Evolutionary conservation across 2,888 invertebrate species (phyloP).

Genomic region (Nomada fabriciana): DNA sequence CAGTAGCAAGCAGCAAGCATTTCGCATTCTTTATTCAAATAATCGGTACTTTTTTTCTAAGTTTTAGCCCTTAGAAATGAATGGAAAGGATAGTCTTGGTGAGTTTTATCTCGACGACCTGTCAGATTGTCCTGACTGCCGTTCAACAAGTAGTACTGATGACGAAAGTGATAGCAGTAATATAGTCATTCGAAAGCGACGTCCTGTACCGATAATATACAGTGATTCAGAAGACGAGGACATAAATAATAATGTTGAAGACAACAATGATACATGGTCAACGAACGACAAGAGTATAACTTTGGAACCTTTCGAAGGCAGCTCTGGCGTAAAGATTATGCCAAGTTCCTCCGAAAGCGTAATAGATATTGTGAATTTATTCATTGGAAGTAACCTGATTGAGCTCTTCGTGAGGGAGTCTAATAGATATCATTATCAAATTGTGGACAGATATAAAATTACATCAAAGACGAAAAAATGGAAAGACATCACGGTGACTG

Average conservation of each 20-base stretch:
- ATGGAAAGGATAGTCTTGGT: background rate
- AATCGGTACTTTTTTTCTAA: no score
- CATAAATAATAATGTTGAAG: slow-evolving; percentile 38
- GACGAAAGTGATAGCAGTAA: slow-evolving; percentile 1
- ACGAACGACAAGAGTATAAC: slow-evolving; percentile 51
- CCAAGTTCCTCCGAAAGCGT: slow-evolving; percentile 33
- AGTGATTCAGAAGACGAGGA: slow-evolving; percentile 48
- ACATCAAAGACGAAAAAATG: slow-evolving; percentile 48
- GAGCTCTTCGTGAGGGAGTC: slow-evolving; percentile 52
- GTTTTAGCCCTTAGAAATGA: no score
- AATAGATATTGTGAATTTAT: slow-evolving; percentile 43
- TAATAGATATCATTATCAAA: slow-evolving; percentile 60
- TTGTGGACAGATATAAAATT: slow-evolving; percentile 47
- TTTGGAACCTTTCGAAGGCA: slow-evolving; percentile 58
- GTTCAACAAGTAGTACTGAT: background rate
- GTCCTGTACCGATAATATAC: slow-evolving; percentile 18
- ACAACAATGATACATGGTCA: slow-evolving; percentile 46
- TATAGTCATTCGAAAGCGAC: background rate
- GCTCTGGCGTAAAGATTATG: slow-evolving; percentile 45
- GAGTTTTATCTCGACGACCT: background rate
- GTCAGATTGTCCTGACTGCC: background rate
- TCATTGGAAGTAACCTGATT: slow-evolving; percentile 59
- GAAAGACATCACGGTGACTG: slow-evolving; percentile 34
- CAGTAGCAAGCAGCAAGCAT: no score
- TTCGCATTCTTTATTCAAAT: no score